A percentile compares a stretch with the other conserved stretches of the same genome.
Conservation (phyloP, 2,888 invertebrate genomes). For the Nysson spinosus region DNA sequence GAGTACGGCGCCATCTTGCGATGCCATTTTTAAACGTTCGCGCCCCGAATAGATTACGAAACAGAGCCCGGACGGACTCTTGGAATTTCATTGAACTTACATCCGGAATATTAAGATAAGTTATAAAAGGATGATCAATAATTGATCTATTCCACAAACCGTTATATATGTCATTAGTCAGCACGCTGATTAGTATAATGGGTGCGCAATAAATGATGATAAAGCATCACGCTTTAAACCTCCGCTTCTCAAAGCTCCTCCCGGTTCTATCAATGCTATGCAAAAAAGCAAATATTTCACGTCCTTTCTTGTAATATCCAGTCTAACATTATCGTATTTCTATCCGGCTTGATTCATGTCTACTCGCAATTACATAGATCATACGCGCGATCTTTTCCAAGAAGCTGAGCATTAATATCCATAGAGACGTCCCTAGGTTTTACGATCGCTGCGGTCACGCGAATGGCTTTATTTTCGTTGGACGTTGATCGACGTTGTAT, state of each 20-base stretch:
- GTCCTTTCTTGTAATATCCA: background rate
- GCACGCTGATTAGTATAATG: background rate
- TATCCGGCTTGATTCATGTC: conserved; percentile 25
- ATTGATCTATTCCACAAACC: background rate
- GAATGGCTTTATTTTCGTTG: conserved; percentile 46
- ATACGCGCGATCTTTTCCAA: conserved; percentile 22
- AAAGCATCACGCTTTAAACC: background rate
- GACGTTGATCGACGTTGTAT: conserved; percentile 35
- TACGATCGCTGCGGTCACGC: conserved; percentile 31
- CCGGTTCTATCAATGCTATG: too few species aligned
- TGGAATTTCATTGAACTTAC: background rate
- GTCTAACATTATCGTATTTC: conserved; percentile 34
- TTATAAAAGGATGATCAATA: too few species aligned
- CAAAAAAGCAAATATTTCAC: background rate
- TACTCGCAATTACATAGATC: conserved; percentile 17
- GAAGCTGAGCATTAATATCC: conserved; percentile 32
- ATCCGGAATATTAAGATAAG: background rate
- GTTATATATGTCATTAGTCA: background rate
- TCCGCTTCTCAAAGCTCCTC: too few species aligned
- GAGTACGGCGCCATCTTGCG: conserved; percentile 21
- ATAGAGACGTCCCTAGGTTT: conserved; percentile 18
- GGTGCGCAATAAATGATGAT: background rate
- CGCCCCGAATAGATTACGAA: conserved; percentile 13
- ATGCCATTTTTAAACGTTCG: background rate
- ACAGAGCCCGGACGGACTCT: background rate